Conservation (phyloP, 2,888 invertebrate genomes). For the Melolontha melolontha region DNA sequence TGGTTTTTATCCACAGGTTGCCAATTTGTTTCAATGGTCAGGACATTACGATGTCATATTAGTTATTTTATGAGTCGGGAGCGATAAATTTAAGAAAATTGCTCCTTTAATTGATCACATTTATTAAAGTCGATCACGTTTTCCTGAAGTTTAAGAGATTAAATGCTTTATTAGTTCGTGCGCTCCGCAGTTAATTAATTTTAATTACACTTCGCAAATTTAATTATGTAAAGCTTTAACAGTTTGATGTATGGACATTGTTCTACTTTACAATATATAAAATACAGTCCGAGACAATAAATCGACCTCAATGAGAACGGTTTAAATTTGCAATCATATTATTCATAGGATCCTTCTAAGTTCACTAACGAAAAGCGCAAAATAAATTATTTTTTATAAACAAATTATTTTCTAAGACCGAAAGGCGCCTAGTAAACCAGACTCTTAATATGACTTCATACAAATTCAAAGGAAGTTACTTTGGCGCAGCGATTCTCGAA, state of each 20-base stretch:
- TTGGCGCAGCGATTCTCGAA: no score
- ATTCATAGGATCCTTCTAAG: no score
- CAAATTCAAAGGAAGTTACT: no score
- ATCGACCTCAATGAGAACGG: no score
- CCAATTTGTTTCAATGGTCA: slow-evolving; percentile 38
- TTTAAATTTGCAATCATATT: no score
- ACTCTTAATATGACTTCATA: no score
- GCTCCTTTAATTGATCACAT: slow-evolving; percentile 18
- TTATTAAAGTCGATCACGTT: slow-evolving; percentile 28
- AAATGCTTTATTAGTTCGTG: slow-evolving; percentile 15
- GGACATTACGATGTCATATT: slow-evolving; percentile 31
- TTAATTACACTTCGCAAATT: slow-evolving; percentile 7
- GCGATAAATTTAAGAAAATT: slow-evolving; percentile 11
- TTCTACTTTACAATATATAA: slow-evolving; percentile 1
- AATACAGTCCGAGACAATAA: background rate
- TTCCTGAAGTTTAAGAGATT: slow-evolving; percentile 25
- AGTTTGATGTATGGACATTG: no score
- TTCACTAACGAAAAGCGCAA: no score
- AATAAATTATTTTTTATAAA: no score
- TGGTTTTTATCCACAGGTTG: slow-evolving; percentile 44
- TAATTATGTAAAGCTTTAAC: no score
- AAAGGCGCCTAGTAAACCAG: no score
- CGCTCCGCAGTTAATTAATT: slow-evolving; percentile 11
- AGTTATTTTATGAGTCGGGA: slow-evolving; percentile 32
- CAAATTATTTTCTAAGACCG: no score